A percentile compares a stretch with the other conserved stretches of the same genome.
phyloP scores from a whole-genome alignment of 2,797 vertebrate genomes.

The Sebastes vulpes region DNA sequence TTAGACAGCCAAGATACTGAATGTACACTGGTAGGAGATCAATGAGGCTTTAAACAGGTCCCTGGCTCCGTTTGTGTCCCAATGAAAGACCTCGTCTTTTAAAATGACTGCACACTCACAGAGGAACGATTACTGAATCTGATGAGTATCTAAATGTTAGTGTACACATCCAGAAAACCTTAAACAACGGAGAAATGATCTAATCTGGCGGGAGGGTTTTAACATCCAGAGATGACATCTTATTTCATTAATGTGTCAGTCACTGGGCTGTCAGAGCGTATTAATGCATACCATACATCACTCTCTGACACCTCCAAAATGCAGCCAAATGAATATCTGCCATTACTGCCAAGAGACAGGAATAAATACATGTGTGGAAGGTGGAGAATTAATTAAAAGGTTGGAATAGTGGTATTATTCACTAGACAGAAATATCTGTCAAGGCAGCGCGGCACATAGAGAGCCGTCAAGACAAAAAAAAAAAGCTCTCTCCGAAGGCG shows the following conservation, averaged over 20 bases:
- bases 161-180: not conserved
- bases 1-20: constrained; percentile 16
- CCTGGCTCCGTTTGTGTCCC: constrained; percentile 5
- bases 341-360: constrained; percentile 65
- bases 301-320: constrained; percentile 69
- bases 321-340: constrained; percentile 78
- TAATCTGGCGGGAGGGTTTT: constrained; percentile 32
- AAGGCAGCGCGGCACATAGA: constrained; percentile 55
- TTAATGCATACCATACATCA: constrained; percentile 71
- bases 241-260: constrained; percentile 67
- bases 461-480: not conserved
- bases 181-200: constrained; percentile 37
- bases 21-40: constrained; percentile 16
- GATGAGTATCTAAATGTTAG: not conserved
- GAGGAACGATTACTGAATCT: not conserved
- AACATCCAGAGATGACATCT: constrained; percentile 56
- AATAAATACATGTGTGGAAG: constrained; percentile 76
- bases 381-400: constrained; percentile 80
- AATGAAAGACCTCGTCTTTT: constrained; percentile 25
- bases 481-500: not conserved
- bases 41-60: constrained; percentile 36
- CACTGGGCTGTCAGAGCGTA: constrained; percentile 55
- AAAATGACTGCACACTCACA: constrained; percentile 9
- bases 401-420: constrained; percentile 83
- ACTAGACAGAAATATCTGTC: constrained; percentile 84